phyloP scores from a whole-genome alignment of 1,140 invertebrate species.

The Hormaphis cornu region DNA sequence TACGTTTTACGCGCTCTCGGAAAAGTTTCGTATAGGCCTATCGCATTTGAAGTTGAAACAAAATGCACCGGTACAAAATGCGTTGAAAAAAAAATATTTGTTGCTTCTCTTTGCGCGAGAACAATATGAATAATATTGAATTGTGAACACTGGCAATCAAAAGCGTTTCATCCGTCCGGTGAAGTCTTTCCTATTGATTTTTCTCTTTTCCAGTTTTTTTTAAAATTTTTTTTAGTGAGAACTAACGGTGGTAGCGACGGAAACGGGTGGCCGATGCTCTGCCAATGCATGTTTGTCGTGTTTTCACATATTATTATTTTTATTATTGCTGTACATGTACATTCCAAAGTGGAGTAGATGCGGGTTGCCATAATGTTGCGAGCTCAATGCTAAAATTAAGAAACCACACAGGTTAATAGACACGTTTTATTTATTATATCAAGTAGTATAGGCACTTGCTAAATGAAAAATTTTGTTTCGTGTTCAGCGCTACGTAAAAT shows the following conservation, averaged over 20 bases:
- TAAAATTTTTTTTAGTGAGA: background rate
- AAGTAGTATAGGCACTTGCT: slow-evolving; percentile 7
- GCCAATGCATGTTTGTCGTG: background rate
- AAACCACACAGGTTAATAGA: slow-evolving; percentile 2
- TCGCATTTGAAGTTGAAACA: background rate
- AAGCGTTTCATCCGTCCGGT: slow-evolving; percentile 19
- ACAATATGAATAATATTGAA: slow-evolving; percentile 16
- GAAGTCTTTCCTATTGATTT: slow-evolving; percentile 24
- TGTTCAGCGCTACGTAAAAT: slow-evolving; percentile 1
- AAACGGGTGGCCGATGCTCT: background rate
- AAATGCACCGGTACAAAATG: background rate
- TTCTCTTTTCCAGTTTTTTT: slow-evolving; percentile 16
- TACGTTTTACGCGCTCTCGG: no score
- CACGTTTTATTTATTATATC: slow-evolving; percentile 17
- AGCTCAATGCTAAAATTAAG: slow-evolving; percentile 21
- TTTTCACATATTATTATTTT: background rate
- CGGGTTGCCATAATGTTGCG: slow-evolving; percentile 4
- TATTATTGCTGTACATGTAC: background rate
- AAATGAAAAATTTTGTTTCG: background rate
- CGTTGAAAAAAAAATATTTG: slow-evolving; percentile 2
- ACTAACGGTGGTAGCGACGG: background rate
- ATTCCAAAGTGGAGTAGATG: background rate
- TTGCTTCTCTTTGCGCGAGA: background rate
- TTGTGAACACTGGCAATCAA: background rate
- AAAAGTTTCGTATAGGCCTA: no score